Evolutionary conservation across 2,113 vertebrate species (phyloP), one percentile per base, ranked within the genome.

Genomic region (Tupaia tana): DNA sequence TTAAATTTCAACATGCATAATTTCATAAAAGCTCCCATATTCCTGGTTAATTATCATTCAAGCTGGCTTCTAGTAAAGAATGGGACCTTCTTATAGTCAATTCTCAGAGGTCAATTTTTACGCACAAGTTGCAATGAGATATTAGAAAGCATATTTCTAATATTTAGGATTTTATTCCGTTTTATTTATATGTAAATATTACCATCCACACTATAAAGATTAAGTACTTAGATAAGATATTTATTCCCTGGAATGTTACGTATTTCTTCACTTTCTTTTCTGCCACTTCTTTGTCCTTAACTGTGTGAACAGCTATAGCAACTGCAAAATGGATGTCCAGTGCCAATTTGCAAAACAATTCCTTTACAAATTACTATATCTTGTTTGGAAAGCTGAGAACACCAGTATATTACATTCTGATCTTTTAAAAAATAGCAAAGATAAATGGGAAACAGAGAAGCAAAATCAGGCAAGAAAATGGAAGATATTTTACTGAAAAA

Each of bases 341-440:
- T 73, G 20, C 29, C 6, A 0, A 19, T 58, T 94, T 75, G 31
- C 34, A 52, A 69, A 52, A 1, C 69, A 91, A 54, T 34, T 79
- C 9, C 59, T 71, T 9, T 86, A 6, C 0, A 18, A 97, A 94
- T 64, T 83, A 31, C 91, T 92, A 1, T 7, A 61, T 54, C 75
- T 92, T 79, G 19, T 81, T 90, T 93, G 52, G 66, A 77, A 97
- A 97, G 1, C 31, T 70, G 19, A 52, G 87, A 73, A 24, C 4
- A 61, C 2, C 9, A 29, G 7, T 83, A 43, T 84, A 90, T 64
- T 12, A 93, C 74, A 96, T 94, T 94, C 7, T 96, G 9, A 73
- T 10, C 61, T 96, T 96, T 96, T 96, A 84, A 96, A 96, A 73
- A 58, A 6, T 52, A 95, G 22, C 0, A 79, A 85, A 90, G 20